phyloP scores from a whole-genome alignment of 1,140 invertebrate genomes.

The Cydia splendana region DNA sequence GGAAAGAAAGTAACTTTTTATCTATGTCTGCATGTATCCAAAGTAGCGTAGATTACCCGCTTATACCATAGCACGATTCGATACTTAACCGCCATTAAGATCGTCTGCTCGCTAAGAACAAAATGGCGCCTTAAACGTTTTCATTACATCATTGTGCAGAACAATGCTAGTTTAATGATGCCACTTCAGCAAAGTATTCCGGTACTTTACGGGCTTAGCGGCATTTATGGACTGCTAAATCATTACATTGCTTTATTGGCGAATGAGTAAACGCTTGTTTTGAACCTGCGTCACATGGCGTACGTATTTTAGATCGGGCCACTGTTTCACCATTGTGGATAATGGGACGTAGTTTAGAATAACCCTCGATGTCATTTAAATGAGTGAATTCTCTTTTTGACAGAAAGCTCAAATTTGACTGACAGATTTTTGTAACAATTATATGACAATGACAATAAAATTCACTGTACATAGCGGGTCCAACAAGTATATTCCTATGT shows the following conservation, averaged over 20 bases:
- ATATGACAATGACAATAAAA: no score
- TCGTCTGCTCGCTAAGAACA: neutral
- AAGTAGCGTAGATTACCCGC: neutral
- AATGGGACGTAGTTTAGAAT: no score
- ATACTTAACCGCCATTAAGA: neutral
- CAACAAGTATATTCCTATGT: no score
- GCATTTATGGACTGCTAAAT: conserved; percentile 13
- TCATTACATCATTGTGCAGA: neutral
- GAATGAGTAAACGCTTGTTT: neutral
- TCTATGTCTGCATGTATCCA: no score
- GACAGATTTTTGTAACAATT: no score
- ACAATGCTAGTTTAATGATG: conserved; percentile 9
- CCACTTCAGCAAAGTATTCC: conserved; percentile 4
- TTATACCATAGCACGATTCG: neutral
- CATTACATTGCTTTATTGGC: neutral
- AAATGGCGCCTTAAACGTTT: conserved; percentile 8
- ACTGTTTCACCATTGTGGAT: no score
- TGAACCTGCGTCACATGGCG: neutral
- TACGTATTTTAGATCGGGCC: neutral
- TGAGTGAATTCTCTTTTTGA: no score
- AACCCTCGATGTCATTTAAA: no score
- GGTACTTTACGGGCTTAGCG: neutral
- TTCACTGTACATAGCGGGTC: no score
- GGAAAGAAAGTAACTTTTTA: no score
- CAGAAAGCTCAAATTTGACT: no score